phyloP scores from a whole-genome alignment of 2,113 vertebrate species.

The Hypomesus transpacificus region DNA sequence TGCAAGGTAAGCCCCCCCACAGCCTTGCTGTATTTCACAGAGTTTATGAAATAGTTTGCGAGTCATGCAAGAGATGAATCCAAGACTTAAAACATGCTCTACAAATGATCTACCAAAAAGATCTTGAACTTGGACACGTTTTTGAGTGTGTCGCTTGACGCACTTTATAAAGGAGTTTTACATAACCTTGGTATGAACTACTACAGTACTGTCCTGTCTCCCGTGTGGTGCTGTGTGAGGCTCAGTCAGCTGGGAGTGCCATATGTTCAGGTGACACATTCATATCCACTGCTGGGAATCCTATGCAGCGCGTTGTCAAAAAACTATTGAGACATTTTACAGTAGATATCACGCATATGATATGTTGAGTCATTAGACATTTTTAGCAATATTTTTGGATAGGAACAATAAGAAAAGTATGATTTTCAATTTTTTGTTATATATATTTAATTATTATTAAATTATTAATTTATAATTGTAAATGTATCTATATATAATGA shows the following conservation, averaged over 20 bases:
- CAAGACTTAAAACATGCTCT: background rate
- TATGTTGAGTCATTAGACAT: background rate
- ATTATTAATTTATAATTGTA: too few species aligned
- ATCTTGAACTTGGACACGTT: too few species aligned
- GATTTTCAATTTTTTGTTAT: background rate
- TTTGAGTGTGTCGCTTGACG: too few species aligned
- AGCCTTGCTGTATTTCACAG: slow-evolving; percentile 10
- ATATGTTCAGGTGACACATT: background rate
- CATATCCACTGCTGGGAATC: background rate
- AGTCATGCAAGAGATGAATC: background rate
- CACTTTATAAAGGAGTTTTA: too few species aligned
- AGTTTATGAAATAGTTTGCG: background rate
- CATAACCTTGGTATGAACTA: background rate
- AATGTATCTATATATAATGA: too few species aligned
- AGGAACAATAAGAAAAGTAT: background rate
- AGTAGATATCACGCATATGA: background rate
- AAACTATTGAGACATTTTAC: background rate
- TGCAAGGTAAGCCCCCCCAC: slow-evolving; percentile 82
- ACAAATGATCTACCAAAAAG: too few species aligned
- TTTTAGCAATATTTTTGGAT: background rate
- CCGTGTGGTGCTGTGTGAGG: background rate
- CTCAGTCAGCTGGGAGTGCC: background rate
- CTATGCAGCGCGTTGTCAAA: background rate
- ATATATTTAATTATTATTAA: background rate
- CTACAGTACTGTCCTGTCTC: background rate